These are phyloP conservation scores for Microctonus hyperodae DNA, from an alignment of 2,888 invertebrate genomes.

Conservation along the genomic window DNA sequence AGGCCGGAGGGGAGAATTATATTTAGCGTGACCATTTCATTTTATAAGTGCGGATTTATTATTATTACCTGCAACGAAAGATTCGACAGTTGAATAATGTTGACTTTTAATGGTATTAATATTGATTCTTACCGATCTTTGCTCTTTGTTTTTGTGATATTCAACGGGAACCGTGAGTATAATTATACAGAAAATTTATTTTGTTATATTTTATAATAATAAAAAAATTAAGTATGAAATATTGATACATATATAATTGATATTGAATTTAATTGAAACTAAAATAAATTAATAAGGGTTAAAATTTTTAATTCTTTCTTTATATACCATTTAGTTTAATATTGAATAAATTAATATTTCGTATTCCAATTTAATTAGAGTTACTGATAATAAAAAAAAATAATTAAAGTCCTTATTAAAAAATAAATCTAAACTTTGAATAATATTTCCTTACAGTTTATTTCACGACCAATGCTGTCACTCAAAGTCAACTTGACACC, in stretches of 20 bases:
- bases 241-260: not conserved
- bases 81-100: slow-evolving; percentile 2
- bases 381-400: no score
- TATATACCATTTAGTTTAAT: no score
- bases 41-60: not conserved
- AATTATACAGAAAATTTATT: not conserved
- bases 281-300: no score
- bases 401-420: not conserved
- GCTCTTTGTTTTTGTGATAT: not conserved
- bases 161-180: not conserved
- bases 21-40: slow-evolving; percentile 9
- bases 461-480: slow-evolving; percentile 27
- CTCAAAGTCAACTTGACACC: slow-evolving; percentile 18
- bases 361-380: no score
- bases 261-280: not conserved
- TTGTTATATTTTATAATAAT: no score
- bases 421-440: no score
- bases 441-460: not conserved
- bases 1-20: slow-evolving; percentile 5
- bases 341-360: no score
- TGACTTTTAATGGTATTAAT: not conserved
- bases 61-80: not conserved
- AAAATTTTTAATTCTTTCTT: not conserved
- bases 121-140: not conserved
- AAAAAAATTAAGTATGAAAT: not conserved